Conservation (phyloP, 2,797 vertebrate species). For the Borostomias antarcticus region DNA sequence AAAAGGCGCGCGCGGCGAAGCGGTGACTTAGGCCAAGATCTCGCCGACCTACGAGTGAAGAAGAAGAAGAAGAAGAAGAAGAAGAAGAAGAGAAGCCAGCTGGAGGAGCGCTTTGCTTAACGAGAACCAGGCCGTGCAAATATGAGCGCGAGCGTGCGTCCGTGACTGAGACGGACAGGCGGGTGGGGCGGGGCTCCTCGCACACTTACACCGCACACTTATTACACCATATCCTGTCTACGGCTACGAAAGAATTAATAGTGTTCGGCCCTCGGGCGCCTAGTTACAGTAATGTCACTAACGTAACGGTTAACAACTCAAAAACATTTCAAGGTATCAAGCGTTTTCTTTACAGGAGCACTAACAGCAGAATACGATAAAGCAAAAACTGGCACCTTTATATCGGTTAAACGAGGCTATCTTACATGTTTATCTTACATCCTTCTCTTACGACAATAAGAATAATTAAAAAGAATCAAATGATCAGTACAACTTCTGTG, state of each 20-base stretch:
- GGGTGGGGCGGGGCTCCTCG: slow-evolving; percentile 55
- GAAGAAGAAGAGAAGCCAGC: neutral
- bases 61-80: slow-evolving; percentile 25
- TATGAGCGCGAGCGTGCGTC: neutral
- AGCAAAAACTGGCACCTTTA: slow-evolving; percentile 81
- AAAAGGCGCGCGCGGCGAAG: slow-evolving; percentile 17
- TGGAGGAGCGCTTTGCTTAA: neutral
- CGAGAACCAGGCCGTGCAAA: neutral
- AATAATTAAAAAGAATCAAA: slow-evolving; percentile 62
- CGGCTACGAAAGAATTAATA: slow-evolving; percentile 71
- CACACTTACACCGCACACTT: slow-evolving; percentile 64
- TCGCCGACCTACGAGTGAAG: slow-evolving; percentile 36
- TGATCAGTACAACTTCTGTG: slow-evolving; percentile 70
- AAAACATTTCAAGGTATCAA: slow-evolving; percentile 63
- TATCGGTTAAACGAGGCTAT: slow-evolving; percentile 80
- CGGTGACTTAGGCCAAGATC: slow-evolving; percentile 33
- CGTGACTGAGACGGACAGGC: too few species aligned
- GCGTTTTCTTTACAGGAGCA: slow-evolving; percentile 59
- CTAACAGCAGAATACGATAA: slow-evolving; percentile 54
- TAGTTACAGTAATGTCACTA: slow-evolving; percentile 70
- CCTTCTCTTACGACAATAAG: slow-evolving; percentile 69
- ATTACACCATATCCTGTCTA: slow-evolving; percentile 66
- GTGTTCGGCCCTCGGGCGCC: slow-evolving; percentile 68
- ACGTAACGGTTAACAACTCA: slow-evolving; percentile 70
- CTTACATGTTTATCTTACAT: slow-evolving; percentile 75